These are phyloP conservation scores for Natator depressus DNA, from an alignment of 2,113 vertebrate genomes.

Conservation along the genomic window DNA sequence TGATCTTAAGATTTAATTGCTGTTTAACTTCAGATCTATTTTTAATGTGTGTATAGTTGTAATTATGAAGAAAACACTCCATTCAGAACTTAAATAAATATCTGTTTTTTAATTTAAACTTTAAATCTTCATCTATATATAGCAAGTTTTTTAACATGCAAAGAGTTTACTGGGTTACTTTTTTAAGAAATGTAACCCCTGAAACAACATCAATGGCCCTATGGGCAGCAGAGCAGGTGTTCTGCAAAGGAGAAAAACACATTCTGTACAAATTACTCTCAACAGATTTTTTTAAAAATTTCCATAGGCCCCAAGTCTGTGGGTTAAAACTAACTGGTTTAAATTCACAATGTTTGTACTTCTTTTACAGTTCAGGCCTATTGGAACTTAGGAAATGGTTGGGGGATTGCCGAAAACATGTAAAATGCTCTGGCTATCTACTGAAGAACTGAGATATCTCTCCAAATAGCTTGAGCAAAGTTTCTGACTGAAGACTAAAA, in stretches of 20 bases:
- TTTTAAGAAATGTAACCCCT: not conserved
- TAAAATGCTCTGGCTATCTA: not conserved
- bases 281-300: not conserved
- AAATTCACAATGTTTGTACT: not conserved
- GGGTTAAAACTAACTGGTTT: not conserved
- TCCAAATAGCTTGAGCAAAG: not conserved
- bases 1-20: slow-evolving; percentile 40
- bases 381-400: not conserved
- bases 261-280: not conserved
- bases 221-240: not conserved
- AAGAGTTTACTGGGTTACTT: not conserved
- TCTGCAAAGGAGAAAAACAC: not conserved
- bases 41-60: not conserved
- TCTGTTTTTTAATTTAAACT: not conserved
- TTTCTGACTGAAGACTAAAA: not conserved
- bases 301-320: not conserved
- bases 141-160: not conserved
- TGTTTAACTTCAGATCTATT: slow-evolving; percentile 25
- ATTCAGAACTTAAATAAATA: not conserved
- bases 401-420: not conserved
- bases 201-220: not conserved
- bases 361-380: not conserved
- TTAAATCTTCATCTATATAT: not conserved
- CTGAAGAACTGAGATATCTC: not conserved
- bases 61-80: slow-evolving; percentile 28